Conservation (phyloP, 1,140 invertebrate species). For the Gonatopus flavifemur region DNA sequence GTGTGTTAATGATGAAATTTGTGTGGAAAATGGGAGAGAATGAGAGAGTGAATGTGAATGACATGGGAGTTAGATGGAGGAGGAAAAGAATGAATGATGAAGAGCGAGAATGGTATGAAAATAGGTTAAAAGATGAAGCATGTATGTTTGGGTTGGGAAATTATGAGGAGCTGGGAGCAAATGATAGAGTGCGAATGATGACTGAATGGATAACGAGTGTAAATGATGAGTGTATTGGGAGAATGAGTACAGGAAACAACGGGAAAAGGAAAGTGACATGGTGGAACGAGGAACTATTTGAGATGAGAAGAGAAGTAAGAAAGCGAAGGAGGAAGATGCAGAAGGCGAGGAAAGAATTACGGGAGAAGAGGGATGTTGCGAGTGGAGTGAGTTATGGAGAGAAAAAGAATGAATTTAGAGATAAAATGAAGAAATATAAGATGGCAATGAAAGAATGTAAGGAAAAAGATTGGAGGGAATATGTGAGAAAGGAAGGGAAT, state of each 20-base stretch:
- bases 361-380: background rate
- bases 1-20: background rate
- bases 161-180: background rate
- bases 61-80: background rate
- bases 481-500: background rate
- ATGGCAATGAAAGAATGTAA: background rate
- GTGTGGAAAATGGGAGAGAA: background rate
- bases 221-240: background rate
- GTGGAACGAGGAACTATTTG: background rate
- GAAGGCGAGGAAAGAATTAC: background rate
- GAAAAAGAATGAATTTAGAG: background rate
- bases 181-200: conserved; percentile 4
- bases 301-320: background rate
- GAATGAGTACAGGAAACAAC: background rate
- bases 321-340: background rate
- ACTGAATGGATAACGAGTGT: background rate
- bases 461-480: background rate
- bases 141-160: background rate
- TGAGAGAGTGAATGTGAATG: background rate
- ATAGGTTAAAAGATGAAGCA: background rate
- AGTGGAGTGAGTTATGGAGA: background rate
- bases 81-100: background rate
- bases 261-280: background rate
- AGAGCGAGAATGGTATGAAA: background rate
- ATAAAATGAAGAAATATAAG: background rate